Evolutionary conservation across 2,888 invertebrate species (phyloP), one percentile per base, ranked within the genome.

Genomic region (Unio delphinus): DNA sequence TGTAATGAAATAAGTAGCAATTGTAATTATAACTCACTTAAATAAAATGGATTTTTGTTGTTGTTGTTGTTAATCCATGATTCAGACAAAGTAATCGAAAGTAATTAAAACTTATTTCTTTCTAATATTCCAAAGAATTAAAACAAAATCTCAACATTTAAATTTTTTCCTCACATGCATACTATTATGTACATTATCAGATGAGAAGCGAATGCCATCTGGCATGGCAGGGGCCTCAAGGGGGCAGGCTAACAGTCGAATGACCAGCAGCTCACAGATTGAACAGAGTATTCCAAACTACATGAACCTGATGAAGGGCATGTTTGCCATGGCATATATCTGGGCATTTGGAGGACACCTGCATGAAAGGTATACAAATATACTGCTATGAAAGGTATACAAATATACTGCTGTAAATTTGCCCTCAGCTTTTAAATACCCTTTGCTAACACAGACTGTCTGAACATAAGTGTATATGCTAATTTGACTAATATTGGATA

Each of bases 301-400:
- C 76, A 75, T 82, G 55, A 80, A 82, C 60, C 76, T 82, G 62
- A 70, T 89, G 74, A 88, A 87, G 72, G 79, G 81, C 64, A 82
- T 88, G 81, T 88, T 89, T 82, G 87, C 87, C 54, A 85, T 88
- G 61, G 81, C 88, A 7, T 89, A 83, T 67, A 85, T 89, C 68
- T 89, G 89, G 89, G 83, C 85, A 17, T 89, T 89, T 82, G 89
- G 89, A 20, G 89, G 88, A 30, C 80, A 84, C 61, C 77, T 89
- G 6, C 86, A 88, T 81, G 89, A 89, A 70, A 87, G 86, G 89
- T 89, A 64, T 58, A 69, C 60, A 15, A 55, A 18, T 17, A 57
- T 34, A 7, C 62, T 15, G 15, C 45, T 54, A 88, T 81, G 89
- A 89, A 70, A 87, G 86, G 89, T 89, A 64, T 58, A 69, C 60